phyloP scores from a whole-genome alignment of 2,113 vertebrate species.

The human region DNA sequence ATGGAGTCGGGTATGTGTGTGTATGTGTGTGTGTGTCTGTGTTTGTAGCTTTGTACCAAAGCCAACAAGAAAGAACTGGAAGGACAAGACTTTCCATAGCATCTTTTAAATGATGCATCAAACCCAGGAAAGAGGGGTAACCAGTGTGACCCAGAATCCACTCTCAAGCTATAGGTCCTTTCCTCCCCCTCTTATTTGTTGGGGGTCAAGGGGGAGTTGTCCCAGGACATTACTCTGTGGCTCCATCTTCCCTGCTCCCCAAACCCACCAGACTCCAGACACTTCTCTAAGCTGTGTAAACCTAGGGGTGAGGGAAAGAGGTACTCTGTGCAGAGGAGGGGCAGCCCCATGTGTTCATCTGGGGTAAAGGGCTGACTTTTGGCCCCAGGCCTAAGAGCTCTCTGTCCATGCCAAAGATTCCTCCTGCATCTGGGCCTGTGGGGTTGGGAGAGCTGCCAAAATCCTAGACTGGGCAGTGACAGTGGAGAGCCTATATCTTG shows the following conservation, averaged over 20 bases:
- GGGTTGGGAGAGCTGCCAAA: neutral
- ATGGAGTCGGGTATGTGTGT: neutral
- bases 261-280: neutral
- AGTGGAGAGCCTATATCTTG: neutral
- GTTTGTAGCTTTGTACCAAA: neutral
- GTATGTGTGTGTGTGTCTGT: no score
- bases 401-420: slow-evolving; percentile 37
- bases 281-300: neutral
- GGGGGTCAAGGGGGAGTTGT: neutral
- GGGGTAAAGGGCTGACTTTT: slow-evolving; percentile 61
- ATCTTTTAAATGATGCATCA: neutral
- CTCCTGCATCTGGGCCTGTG: slow-evolving; percentile 34
- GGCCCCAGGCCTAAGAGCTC: slow-evolving; percentile 20
- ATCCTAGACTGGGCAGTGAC: neutral
- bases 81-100: neutral
- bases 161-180: neutral
- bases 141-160: neutral
- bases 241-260: neutral
- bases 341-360: slow-evolving; percentile 32
- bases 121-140: neutral
- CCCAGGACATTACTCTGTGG: neutral
- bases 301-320: neutral
- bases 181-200: neutral
- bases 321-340: neutral
- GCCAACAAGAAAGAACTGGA: neutral